phyloP scores from a whole-genome alignment of 2,113 vertebrate species.

The Crotalus viridis region DNA sequence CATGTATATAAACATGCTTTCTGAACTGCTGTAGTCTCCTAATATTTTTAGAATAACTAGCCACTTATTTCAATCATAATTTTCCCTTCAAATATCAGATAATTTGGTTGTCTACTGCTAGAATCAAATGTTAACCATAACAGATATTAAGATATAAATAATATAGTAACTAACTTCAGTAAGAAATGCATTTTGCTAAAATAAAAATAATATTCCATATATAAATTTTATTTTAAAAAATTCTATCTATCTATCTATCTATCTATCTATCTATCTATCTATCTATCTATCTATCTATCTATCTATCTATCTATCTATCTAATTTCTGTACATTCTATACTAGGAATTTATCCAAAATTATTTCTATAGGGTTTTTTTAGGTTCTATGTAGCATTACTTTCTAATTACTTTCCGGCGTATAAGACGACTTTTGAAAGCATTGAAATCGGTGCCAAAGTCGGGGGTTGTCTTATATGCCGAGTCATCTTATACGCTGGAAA shows the following conservation, averaged over 20 bases:
- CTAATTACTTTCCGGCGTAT: background rate
- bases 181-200: background rate
- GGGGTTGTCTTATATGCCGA: no score
- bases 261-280: background rate
- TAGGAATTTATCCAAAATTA: accelerated
- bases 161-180: background rate
- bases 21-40: background rate
- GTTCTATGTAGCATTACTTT: background rate
- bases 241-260: no score
- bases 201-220: background rate
- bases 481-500: no score
- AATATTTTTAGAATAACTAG: background rate
- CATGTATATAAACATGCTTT: background rate
- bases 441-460: no score
- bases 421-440: no score
- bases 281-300: no score
- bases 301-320: no score
- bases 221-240: background rate
- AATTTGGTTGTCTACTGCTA: background rate
- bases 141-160: background rate
- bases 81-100: background rate
- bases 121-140: background rate
- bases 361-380: background rate
- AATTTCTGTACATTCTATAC: no score
- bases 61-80: background rate